Evolutionary conservation across 2,797 vertebrate species (phyloP), one percentile per base, ranked within the genome.

Genomic region (Coregonus ussuriensis): DNA sequence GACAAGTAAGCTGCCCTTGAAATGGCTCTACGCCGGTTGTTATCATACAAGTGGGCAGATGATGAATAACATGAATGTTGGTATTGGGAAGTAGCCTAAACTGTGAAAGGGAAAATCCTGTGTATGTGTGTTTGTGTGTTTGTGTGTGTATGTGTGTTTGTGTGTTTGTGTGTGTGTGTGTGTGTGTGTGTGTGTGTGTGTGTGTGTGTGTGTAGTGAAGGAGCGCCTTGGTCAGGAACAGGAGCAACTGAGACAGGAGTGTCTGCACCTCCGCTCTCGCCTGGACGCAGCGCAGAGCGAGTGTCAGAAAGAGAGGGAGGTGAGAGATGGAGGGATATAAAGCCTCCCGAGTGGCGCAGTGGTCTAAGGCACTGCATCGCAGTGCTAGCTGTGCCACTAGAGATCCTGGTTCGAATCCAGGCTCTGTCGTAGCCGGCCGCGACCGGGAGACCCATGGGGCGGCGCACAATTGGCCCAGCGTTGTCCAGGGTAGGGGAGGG

Each of bases 251-350:
- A 93, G 86, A 71, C 92, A 94, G 90, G 94, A 97, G 47, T 93
- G 95, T 85, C 92, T 93, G 6, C 96, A 98, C 86, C 94, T 97
- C 63, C 92, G 88, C 89, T 93, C 96, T 37, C 93, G 96, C 6
- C 91, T 99, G 77, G 94, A 97, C 13, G 91, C 91, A 0, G 84
- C 86, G 3, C 96, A 96, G 86, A 84, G 84, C 2, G 96, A 99
- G 77, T 94, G 94, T 82, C 86, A 96, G 86, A 95, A 83, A 80
- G 96, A 98, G 86, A 96, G 92, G 87, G 95, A 98, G 95, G 97
- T 98, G 91, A 77, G 82, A 70, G 29, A 37, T 29, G 1, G 52
- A 56, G 37, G n/a, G 18, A 21, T 62, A 25, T 47, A 9, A n/a
- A n/a, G n/a, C n/a, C n/a, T n/a, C n/a, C n/a, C n/a, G n/a, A n/a